Evolutionary conservation across 2,113 vertebrate species (phyloP).

Genomic region (Oostethus manadensis): DNA sequence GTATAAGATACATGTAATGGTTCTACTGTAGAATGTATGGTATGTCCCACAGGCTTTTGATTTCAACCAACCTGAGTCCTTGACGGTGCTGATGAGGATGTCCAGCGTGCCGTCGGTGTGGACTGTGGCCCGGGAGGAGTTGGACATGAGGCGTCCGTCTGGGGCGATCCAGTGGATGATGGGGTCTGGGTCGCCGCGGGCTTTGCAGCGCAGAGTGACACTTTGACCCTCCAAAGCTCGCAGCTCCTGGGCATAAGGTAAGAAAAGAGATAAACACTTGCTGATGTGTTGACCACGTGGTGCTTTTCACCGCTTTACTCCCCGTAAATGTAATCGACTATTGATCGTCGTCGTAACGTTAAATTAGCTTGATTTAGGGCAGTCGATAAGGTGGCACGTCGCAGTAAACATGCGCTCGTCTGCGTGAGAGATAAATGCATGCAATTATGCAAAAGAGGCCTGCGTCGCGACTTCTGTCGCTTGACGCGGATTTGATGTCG

Average conservation of each 20-base stretch:
- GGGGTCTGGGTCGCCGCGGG: conserved; percentile 91
- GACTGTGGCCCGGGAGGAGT: conserved; percentile 83
- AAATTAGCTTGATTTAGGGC: conserved; percentile 18
- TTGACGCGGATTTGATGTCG: conserved; percentile 43
- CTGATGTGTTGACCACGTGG: conserved; percentile 7
- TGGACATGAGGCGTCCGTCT: conserved; percentile 95
- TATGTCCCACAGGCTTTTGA: too few species aligned
- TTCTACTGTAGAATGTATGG: too few species aligned
- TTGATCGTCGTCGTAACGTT: conserved; percentile 27
- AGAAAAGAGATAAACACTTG: background rate
- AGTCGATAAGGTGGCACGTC: conserved; percentile 22
- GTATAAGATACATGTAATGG: too few species aligned
- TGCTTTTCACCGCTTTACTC: conserved; percentile 5
- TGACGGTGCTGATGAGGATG: conserved; percentile 95
- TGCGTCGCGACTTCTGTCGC: conserved; percentile 12
- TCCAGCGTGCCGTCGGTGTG: conserved; percentile 91
- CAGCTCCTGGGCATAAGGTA: conserved; percentile 71
- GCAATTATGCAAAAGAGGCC: conserved; percentile 37
- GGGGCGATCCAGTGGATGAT: conserved; percentile 98
- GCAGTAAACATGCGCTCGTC: conserved; percentile 5
- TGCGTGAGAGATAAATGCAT: conserved; percentile 26
- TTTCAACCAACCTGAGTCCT: conserved; percentile 78
- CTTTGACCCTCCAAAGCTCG: conserved; percentile 93
- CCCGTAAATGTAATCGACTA: conserved; percentile 14
- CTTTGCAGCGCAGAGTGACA: conserved; percentile 88